Evolutionary conservation across 2,113 vertebrate genomes (phyloP).

Genomic region (Campylomormyrus numenius): DNA sequence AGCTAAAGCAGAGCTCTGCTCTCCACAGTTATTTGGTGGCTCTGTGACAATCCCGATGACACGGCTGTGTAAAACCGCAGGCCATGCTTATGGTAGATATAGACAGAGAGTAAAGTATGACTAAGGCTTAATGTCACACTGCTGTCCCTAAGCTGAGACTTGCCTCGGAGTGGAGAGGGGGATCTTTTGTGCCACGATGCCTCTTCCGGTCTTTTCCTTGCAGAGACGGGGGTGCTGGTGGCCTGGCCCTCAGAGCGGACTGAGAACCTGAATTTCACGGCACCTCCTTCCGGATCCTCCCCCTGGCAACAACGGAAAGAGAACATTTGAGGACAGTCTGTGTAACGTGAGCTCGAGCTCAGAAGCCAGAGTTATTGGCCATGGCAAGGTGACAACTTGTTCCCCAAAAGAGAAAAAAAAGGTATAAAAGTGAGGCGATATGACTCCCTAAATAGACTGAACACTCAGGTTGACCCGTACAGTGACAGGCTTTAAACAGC

Average conservation of each 20-base stretch:
- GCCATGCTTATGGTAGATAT: background rate
- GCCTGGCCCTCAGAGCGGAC: conserved; percentile 47
- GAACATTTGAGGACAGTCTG: background rate
- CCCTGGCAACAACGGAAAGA: conserved; percentile 41
- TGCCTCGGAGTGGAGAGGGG: conserved; percentile 53
- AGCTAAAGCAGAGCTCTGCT: background rate
- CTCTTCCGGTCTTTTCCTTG: conserved; percentile 37
- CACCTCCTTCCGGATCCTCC: conserved; percentile 61
- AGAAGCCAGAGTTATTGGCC: background rate
- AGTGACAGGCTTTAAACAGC: background rate
- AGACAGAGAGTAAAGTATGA: background rate
- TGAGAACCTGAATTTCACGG: conserved; percentile 64
- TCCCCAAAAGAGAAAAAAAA: background rate
- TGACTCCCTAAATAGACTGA: background rate
- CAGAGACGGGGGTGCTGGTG: conserved; percentile 30
- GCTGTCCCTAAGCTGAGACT: conserved; percentile 41
- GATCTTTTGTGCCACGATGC: conserved; percentile 42
- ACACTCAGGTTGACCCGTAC: background rate
- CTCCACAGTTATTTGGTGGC: background rate
- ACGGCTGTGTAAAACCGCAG: background rate
- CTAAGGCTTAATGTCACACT: background rate
- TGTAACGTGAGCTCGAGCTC: background rate
- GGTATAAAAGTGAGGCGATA: background rate
- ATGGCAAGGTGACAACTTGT: background rate
- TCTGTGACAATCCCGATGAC: background rate